Evolutionary conservation across 2,797 vertebrate species (phyloP), one percentile per base, ranked within the genome.

Genomic region (Cyclura pinguis): DNA sequence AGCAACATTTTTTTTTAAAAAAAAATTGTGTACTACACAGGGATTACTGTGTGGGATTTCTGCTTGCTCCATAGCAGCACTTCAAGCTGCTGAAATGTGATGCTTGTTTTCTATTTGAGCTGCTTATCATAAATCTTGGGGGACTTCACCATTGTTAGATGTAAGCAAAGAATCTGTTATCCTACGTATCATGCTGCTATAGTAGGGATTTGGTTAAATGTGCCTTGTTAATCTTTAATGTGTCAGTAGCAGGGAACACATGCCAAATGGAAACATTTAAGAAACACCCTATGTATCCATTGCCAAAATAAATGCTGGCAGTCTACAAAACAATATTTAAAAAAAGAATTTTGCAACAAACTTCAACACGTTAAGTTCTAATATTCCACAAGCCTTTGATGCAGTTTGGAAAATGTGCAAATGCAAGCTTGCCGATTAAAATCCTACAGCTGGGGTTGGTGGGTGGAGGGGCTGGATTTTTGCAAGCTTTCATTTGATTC

Each of bases 281-380:
- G 93, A 96, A 94, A 91, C 90, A 89, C 92, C 93, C 80, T 29
- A 87, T 88, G 86, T 93, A 42, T 84, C 89, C 85, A 86, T 84
- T 96, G 95, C 91, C 96, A 96, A 96, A 92, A 95, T 90, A 95
- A 96, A 96, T 84, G 42, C 81, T 88, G 93, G 92, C 89, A 94
- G 72, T 85, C 92, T 90, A 84, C 86, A 91, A 94, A 96, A 95
- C 89, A 88, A 91, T 38, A 94, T 96, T 96, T 74, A 88, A 91
- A 69, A 69, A 95, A 94, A 91, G 82, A 47, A 91, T 95, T 94
- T 95, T 83, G 90, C 93, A 92, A 93, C 90, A 95, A 92, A 82
- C 22, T 86, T 87, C 89, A 93, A 77, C 38, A 22, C 89, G 42
- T 47, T 1, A 0, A 92, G 1, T 91, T 62, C 82, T 62, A 20